Evolutionary conservation across 2,888 invertebrate species (phyloP), one percentile per base, ranked within the genome.

Genomic region (Dicycla oo): DNA sequence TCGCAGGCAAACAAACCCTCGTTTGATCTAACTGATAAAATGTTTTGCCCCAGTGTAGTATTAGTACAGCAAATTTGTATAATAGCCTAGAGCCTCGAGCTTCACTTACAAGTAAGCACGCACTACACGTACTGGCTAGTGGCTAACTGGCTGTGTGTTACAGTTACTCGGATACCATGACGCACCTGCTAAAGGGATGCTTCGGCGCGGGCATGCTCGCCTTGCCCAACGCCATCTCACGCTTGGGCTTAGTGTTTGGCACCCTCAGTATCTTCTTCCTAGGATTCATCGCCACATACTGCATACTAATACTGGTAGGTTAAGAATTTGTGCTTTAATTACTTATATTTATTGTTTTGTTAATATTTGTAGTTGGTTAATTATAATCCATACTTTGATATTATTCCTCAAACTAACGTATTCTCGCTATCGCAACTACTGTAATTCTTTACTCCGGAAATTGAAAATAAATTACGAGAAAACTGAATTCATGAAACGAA

Each of bases 171-270:
- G 98, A 99, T 88, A 98, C 99, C 0, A 96, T 99, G 89, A 98
- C 98, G 90, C 99, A 99, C 92, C 94, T 99, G 88, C 96, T 99
- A 68, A 99, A 99, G 92, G 99, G 98, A 47, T 98, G 98, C 90
- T 96, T 99, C 81, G 99, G 99, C 5, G 99, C 99, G 0, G 99
- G 99, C 4, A 98, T 99, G 78, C 95, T 99, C 70, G 99, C 99
- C 26, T 98, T 99, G 97, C 98, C 99, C 0, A 96, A 95, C 70
- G 97, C 96, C 2, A 93, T 96, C 15, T 54, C 74, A 2, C 90
- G 92, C 26, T 61, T 92, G 53, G 98, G 98, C 1, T 89, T 98
- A 2, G 89, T 97, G 78, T 95, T 96, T 26, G 97, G 98, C 51
- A 89, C 96, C 40, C 82, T 97, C 45, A 97, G 97, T 0, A 94